Evolutionary conservation across 2,888 invertebrate species (phyloP).

Genomic region (Neelides folsomi): DNA sequence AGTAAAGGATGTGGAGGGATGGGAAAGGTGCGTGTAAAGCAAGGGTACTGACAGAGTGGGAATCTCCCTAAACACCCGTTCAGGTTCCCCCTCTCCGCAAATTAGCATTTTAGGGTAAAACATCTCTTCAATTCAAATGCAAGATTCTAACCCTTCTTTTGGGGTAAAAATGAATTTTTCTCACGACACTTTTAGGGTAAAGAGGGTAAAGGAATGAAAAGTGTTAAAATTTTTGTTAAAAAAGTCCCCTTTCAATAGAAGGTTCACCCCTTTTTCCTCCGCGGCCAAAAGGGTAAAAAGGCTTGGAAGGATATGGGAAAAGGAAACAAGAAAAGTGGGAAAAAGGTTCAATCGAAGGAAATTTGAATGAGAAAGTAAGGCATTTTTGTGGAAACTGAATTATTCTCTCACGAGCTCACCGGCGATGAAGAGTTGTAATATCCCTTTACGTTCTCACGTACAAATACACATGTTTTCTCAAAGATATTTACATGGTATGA

Average conservation of each 20-base stretch:
- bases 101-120: constrained; percentile 14
- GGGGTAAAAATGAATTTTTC: constrained; percentile 10
- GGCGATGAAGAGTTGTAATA: too few species aligned
- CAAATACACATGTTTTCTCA: neutral
- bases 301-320: constrained; percentile 11
- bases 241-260: constrained; percentile 10
- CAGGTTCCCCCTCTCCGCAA: neutral
- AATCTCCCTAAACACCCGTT: too few species aligned
- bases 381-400: too few species aligned
- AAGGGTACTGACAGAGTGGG: too few species aligned
- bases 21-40: too few species aligned
- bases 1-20: too few species aligned
- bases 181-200: constrained; percentile 10
- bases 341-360: constrained; percentile 11
- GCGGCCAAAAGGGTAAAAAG: too few species aligned
- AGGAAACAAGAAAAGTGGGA: constrained; percentile 16
- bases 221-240: constrained; percentile 6
- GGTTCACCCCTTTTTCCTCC: neutral
- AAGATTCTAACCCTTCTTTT: too few species aligned
- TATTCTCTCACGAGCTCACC: too few species aligned
- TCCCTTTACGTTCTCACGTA: neutral
- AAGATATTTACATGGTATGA: constrained; percentile 15
- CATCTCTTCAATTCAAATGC: neutral
- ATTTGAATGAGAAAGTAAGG: constrained; percentile 7
- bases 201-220: constrained; percentile 6